A percentile compares a stretch with the other conserved stretches of the same genome.
These are phyloP conservation scores for Drosophila nebulosa DNA, from an alignment of 1,140 invertebrate genomes.

Conservation along the genomic window DNA sequence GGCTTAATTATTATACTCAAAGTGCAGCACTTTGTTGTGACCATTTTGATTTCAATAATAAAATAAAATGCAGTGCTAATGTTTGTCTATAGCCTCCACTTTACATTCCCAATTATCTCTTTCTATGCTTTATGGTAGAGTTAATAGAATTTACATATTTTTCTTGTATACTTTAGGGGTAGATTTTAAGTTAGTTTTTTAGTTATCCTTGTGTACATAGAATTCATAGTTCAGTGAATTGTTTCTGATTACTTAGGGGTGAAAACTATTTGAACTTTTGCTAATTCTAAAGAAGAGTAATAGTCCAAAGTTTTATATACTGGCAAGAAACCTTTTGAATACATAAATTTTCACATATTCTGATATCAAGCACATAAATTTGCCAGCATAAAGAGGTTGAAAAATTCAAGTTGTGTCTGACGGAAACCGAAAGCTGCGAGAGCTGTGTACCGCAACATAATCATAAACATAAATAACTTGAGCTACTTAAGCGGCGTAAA, in stretches of 20 bases:
- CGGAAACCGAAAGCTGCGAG: not conserved
- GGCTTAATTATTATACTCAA: constrained; percentile 9
- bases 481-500: constrained; percentile 66
- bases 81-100: too few species aligned
- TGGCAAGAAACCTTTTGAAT: not conserved
- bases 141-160: too few species aligned
- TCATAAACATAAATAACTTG: constrained; percentile 74
- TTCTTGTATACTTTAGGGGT: too few species aligned
- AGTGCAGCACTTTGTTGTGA: not conserved
- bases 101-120: too few species aligned
- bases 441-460: constrained; percentile 64
- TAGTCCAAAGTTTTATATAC: not conserved
- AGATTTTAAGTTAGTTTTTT: too few species aligned
- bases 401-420: constrained; percentile 13
- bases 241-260: too few species aligned
- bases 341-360: not conserved
- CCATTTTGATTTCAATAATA: too few species aligned
- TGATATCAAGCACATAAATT: not conserved
- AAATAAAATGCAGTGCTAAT: too few species aligned
- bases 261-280: not conserved
- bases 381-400: not conserved
- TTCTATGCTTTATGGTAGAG: too few species aligned
- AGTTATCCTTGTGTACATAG: not conserved
- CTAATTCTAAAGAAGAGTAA: not conserved
- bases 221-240: too few species aligned